Evolutionary conservation across 2,113 vertebrate species (phyloP), one percentile per base, ranked within the genome.

Genomic region (Triplophysa tibetana): DNA sequence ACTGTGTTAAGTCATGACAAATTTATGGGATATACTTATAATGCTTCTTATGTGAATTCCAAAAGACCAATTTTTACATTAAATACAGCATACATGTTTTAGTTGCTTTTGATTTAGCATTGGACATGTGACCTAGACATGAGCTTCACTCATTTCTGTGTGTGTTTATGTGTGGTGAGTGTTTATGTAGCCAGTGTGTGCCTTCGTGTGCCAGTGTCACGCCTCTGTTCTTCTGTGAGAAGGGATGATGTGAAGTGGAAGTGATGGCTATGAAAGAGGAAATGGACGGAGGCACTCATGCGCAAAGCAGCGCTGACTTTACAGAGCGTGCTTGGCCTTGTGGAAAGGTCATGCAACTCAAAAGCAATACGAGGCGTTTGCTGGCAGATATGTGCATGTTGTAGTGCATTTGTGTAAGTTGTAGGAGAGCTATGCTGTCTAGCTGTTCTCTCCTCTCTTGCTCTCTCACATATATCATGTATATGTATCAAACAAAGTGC

Each of bases 261-360:
- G 91, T 93, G 91, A 92, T 88, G 87, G 88, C 88, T 85, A 84
- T 92, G 87, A 90, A 89, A 89, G 88, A 86, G 89, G 84, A 88
- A 88, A 91, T 91, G 90, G 90, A 90, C 88, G 84, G 89, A 85
- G 75, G 88, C 89, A 86, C 85, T 91, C 91, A 90, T 90, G 88
- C 90, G 85, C 87, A 86, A 81, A 90, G 89, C 88, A 87, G 88
- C 63, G 88, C 85, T 86, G 87, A 81, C 86, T 90, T 91, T 90
- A 89, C 87, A 87, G 86, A 86, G 88, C 77, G 78, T n/a, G 45
- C 78, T 86, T 89, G 87, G 89, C 89, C 87, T 91, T 84, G 86
- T 73, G n/a, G 82, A 92, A 93, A 91, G 92, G 90, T 91, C 89
- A 88, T 81, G 86, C 88, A 89, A 89, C 89, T 90, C 88, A 89